Evolutionary conservation across 2,113 vertebrate genomes (phyloP), one percentile per base, ranked within the genome.

Genomic region (Eublepharis macularius): DNA sequence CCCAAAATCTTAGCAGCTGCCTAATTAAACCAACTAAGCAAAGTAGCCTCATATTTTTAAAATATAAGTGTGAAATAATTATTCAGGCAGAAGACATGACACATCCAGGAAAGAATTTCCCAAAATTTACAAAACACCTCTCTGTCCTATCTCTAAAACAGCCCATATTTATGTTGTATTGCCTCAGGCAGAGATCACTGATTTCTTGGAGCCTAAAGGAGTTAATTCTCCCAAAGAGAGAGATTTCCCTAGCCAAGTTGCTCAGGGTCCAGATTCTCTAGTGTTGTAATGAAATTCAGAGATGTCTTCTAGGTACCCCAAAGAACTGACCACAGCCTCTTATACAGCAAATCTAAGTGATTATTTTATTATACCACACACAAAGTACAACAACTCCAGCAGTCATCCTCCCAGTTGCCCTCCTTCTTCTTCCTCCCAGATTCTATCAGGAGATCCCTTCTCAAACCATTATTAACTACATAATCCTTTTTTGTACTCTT

Each of bases 21-120:
- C 88, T 89, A 84, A 94, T 74, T 70, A 93, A 76, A 65, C 57
- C 89, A 87, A 88, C 66, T 87, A 87, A 92, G 89, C 82, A 82
- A 81, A 90, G 65, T 75, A 81, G 75, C 2, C 60, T 43, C 80
- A 70, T 17, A 83, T 83, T 88, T 88, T 89, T 82, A 45, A 81
- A 43, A 81, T n/a, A 79, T n/a, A 80, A 81, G 43, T 83, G 21
- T 84, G 82, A 69, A 88, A 47, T 17, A 41, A 65, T 65, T 81
- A 19, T 51, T 66, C n/a, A 69, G 43, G 17, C 43, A 70, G 43
- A 51, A 70, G 43, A 39, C 6, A 21, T 49, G 41, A n/a, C 19
- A 45, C 10, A 32, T 45, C 45, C 29, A 34, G 7, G 32, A 51
- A 29, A 69, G 10, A n/a, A 51, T 69, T 47, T 80, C 21, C 66